These are phyloP conservation scores for Saturnia pavonia DNA, from an alignment of 2,888 invertebrate genomes.

Conservation along the genomic window DNA sequence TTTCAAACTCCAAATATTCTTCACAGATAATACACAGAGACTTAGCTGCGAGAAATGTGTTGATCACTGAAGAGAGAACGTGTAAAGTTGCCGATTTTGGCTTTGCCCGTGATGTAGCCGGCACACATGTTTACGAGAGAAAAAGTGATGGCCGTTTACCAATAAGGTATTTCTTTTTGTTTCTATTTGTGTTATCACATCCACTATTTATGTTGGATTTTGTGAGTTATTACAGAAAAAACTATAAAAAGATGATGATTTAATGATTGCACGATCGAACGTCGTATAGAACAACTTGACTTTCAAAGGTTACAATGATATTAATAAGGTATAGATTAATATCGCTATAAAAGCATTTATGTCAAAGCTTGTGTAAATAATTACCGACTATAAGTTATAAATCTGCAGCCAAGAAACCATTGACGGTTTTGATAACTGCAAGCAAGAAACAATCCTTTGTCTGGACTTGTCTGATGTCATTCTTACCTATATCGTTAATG, in stretches of 20 bases:
- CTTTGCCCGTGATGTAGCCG: constrained; percentile 93
- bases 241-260: background rate
- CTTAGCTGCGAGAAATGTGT: constrained; percentile 93
- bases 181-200: background rate
- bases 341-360: no score
- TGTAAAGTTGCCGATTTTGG: constrained; percentile 98
- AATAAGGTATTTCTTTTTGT: constrained; percentile 75
- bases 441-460: no score
- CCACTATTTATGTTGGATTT: background rate
- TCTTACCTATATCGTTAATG: no score
- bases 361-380: no score
- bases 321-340: no score
- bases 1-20: constrained; percentile 13
- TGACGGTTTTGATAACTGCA: no score
- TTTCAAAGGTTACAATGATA: no score
- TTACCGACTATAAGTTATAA: no score
- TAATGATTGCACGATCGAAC: background rate
- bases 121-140: constrained; percentile 93
- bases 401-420: no score
- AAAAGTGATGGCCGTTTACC: constrained; percentile 92
- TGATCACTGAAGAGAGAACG: constrained; percentile 92
- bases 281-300: no score
- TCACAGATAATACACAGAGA: constrained; percentile 93
- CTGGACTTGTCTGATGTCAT: no score
- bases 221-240: background rate